These are phyloP conservation scores for Xenentodon cancila DNA, from an alignment of 2,797 vertebrate genomes.

Conservation along the genomic window DNA sequence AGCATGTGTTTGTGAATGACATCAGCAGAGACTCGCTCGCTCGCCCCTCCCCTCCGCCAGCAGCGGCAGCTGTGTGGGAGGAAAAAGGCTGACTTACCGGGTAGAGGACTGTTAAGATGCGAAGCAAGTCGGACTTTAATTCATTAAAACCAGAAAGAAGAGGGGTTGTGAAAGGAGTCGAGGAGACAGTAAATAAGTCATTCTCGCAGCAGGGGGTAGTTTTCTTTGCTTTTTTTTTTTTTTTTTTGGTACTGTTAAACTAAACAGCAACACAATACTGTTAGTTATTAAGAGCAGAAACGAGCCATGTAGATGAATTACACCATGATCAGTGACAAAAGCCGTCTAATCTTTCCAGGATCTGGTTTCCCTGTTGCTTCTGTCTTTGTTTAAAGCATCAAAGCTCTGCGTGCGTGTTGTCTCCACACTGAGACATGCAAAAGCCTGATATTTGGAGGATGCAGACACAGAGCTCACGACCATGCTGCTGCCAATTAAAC, in stretches of 20 bases:
- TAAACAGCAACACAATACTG: slow-evolving; percentile 18
- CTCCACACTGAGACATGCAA: slow-evolving; percentile 39
- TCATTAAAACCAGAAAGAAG: slow-evolving; percentile 39
- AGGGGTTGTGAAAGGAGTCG: slow-evolving; percentile 35
- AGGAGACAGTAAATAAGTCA: slow-evolving; percentile 28
- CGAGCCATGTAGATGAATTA: slow-evolving; percentile 37
- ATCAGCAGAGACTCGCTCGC: slow-evolving; percentile 44
- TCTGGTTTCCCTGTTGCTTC: slow-evolving; percentile 36
- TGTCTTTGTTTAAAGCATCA: slow-evolving; percentile 58
- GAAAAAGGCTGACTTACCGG: slow-evolving; percentile 50
- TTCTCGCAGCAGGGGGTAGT: slow-evolving; percentile 2
- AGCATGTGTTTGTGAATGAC: slow-evolving; percentile 53
- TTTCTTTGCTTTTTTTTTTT: slow-evolving; percentile 23
- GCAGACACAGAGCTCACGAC: slow-evolving; percentile 64
- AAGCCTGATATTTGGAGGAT: slow-evolving; percentile 66
- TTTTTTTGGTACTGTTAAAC: slow-evolving; percentile 12
- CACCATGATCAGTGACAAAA: slow-evolving; percentile 45
- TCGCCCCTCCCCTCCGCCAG: slow-evolving; percentile 42
- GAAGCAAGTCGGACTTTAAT: slow-evolving; percentile 43
- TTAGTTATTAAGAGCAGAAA: slow-evolving; percentile 18
- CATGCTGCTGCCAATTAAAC: slow-evolving; percentile 74
- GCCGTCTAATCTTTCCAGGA: slow-evolving; percentile 27
- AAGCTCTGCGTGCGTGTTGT: slow-evolving; percentile 38
- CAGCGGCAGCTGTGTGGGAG: slow-evolving; percentile 62
- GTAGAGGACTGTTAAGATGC: slow-evolving; percentile 48